These are phyloP conservation scores for Sebastes matsubarae DNA, from an alignment of 2,797 vertebrate species.

Conservation along the genomic window DNA sequence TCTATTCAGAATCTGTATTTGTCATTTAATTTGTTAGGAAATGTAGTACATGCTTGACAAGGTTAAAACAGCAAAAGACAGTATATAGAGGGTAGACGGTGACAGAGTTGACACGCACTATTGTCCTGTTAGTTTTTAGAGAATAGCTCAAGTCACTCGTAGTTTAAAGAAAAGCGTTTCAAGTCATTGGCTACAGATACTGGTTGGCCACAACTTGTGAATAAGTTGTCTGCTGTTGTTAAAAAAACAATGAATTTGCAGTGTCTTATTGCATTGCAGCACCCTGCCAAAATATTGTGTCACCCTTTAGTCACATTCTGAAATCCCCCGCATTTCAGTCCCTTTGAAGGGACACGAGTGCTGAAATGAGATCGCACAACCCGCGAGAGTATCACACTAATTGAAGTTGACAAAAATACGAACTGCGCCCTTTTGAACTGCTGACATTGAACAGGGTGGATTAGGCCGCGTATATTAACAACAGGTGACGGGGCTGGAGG, in stretches of 20 bases:
- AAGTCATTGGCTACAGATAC: background rate
- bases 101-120: background rate
- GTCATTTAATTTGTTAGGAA: constrained; percentile 3
- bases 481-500: constrained; percentile 85
- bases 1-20: constrained; percentile 60
- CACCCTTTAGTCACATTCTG: constrained; percentile 46
- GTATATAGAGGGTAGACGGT: background rate
- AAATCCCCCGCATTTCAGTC: constrained; percentile 52
- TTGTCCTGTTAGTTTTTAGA: background rate
- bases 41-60: background rate
- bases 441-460: constrained; percentile 91
- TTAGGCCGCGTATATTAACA: constrained; percentile 91
- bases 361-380: constrained; percentile 89
- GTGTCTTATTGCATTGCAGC: constrained; percentile 13
- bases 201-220: constrained; percentile 4
- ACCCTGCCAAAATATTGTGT: constrained; percentile 39
- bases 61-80: background rate
- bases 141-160: constrained; percentile 15
- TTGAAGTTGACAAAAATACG: constrained; percentile 93
- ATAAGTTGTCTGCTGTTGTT: background rate
- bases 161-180: constrained; percentile 3
- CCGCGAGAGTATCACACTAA: constrained; percentile 88
- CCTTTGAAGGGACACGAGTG: constrained; percentile 68
- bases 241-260: constrained; percentile 13
- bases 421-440: constrained; percentile 91